A percentile compares a stretch with the other conserved stretches of the same genome.
Conservation (phyloP, 2,888 invertebrate genomes). For the Patella depressa region DNA sequence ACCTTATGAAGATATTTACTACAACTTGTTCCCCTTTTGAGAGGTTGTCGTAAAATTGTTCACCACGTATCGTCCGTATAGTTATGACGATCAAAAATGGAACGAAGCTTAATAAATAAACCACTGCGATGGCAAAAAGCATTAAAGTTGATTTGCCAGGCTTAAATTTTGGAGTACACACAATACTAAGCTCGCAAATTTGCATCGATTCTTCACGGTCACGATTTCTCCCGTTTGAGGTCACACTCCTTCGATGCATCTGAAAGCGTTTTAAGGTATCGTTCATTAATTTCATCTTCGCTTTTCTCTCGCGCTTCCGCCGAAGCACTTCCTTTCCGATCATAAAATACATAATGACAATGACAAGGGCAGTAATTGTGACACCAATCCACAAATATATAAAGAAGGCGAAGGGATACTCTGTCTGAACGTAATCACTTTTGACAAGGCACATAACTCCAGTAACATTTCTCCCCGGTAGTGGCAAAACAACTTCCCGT, state of each 20-base stretch:
- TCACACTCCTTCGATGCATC: not conserved
- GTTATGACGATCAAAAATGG: conserved; percentile 44
- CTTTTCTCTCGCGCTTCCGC: conserved; percentile 29
- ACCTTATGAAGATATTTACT: conserved; percentile 41
- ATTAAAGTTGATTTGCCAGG: conserved; percentile 37
- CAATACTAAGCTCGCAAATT: not conserved
- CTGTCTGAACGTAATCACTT: conserved; percentile 29
- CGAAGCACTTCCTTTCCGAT: conserved; percentile 40
- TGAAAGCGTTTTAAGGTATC: conserved; percentile 3
- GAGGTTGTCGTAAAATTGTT: conserved; percentile 33
- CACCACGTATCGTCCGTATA: conserved; percentile 32
- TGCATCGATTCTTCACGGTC: not conserved
- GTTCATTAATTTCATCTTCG: not conserved
- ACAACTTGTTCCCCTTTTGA: conserved; percentile 27
- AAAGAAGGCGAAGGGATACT: conserved; percentile 38
- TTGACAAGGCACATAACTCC: conserved; percentile 35
- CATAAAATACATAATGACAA: conserved; percentile 37
- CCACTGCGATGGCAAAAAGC: conserved; percentile 44
- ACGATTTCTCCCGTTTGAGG: not conserved
- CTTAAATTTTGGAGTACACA: conserved; percentile 1
- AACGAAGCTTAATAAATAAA: conserved; percentile 41
- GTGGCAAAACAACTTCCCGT: conserved; percentile 26
- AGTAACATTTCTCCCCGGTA: not conserved
- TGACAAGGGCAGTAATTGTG: conserved; percentile 31
- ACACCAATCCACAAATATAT: conserved; percentile 36